These are phyloP conservation scores for Fratercula arctica DNA, from an alignment of 2,797 vertebrate species.

Conservation along the genomic window DNA sequence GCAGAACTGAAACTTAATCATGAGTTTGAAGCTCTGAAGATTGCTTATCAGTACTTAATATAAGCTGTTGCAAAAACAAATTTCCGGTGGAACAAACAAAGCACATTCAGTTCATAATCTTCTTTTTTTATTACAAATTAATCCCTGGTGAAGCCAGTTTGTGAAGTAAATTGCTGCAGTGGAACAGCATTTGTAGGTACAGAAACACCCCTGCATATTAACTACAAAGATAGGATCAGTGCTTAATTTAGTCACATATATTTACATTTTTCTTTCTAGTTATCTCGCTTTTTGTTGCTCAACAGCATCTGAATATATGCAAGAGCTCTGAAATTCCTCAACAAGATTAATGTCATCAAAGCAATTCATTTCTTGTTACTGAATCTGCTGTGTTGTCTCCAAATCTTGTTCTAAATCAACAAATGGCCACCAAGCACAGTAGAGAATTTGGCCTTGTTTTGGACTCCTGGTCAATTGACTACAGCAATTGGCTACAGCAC, in stretches of 20 bases:
- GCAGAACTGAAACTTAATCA: not conserved
- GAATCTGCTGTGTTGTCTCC: constrained; percentile 59
- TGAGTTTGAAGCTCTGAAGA: constrained; percentile 1
- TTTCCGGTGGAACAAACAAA: constrained; percentile 21
- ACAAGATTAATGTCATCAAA: constrained; percentile 67
- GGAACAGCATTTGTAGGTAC: constrained; percentile 10
- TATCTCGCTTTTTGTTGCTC: constrained; percentile 30
- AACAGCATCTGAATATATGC: constrained; percentile 54
- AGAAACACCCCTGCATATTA: constrained; percentile 50
- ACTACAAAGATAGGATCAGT: constrained; percentile 44
- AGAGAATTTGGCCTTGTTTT: not conserved
- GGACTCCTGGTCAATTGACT: not conserved
- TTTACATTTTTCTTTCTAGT: constrained; percentile 69
- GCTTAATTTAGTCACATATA: constrained; percentile 66
- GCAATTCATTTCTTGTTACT: constrained; percentile 55
- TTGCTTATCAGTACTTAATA: constrained; percentile 34
- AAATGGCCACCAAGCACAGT: constrained; percentile 29
- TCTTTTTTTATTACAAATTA: constrained; percentile 22
- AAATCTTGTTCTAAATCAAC: constrained; percentile 58
- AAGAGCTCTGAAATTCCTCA: constrained; percentile 65
- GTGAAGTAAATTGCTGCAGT: constrained; percentile 43
- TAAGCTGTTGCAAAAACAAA: constrained; percentile 28
- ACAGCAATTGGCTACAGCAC: not conserved
- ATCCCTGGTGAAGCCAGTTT: constrained; percentile 26
- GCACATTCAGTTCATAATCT: constrained; percentile 40